Evolutionary conservation across 2,888 invertebrate species (phyloP).

Genomic region (Mantis religiosa): DNA sequence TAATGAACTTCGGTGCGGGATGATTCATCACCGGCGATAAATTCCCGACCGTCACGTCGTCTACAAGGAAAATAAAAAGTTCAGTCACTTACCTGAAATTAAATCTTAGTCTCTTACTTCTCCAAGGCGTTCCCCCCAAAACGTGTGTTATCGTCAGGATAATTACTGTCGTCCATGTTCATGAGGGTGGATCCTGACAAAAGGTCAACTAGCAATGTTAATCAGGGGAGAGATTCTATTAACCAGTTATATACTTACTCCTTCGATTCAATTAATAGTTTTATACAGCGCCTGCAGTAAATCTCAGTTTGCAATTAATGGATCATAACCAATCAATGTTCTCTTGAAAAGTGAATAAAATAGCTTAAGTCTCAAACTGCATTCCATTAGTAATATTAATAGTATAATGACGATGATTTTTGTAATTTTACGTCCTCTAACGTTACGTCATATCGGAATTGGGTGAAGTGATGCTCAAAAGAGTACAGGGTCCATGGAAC

Average conservation of each 20-base stretch:
- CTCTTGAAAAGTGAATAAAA: no score
- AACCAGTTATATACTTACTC: neutral
- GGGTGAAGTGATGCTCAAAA: no score
- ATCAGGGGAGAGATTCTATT: neutral
- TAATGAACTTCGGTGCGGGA: neutral
- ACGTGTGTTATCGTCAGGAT: neutral
- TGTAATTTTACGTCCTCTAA: no score
- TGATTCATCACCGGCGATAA: neutral
- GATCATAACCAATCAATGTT: neutral
- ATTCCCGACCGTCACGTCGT: neutral
- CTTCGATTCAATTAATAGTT: neutral
- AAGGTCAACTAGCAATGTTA: neutral
- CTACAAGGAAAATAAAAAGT: neutral
- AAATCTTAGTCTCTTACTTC: neutral
- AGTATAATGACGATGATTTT: no score
- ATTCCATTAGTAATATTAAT: no score
- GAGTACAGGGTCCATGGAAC: no score
- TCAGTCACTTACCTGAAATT: neutral
- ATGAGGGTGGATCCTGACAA: neutral
- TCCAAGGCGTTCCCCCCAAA: neutral
- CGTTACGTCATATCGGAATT: no score
- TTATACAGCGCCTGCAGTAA: no score
- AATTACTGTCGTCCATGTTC: neutral
- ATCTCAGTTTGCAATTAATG: neutral
- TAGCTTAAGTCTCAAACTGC: no score